Base-by-base conservation (phyloP, 2,888 invertebrate genomes). In the Ceramica pisi region DNA sequence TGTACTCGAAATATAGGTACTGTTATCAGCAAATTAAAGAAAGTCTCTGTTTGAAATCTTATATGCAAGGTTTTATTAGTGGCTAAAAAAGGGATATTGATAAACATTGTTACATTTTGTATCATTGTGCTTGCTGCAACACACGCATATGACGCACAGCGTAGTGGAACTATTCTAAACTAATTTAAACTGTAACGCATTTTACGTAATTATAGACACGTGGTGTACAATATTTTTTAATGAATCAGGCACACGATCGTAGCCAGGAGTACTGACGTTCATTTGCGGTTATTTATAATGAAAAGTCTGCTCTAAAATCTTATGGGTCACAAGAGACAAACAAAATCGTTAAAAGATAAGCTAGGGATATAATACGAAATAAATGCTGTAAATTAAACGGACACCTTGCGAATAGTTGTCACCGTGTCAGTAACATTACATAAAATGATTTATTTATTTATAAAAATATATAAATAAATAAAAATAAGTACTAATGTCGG, bases 271-370 rank as follows among this genome's bases (percentile, higher is more conserved):
- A 56, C 38, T 46, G 26, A 31, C 55, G 23, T 46, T 50, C 16
- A 65, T 51, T 79, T 65, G 23, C 38, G 23, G 50, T 66, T 74
- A 74, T 66, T 66, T 61, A 66, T 56, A 74, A 61, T 19, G n/a
- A 48, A 21, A 75, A 59, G 12, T 51, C 35, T 2, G 12, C 23
- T 57, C 12, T 65, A 23, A n/a, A 55, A 73, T 60, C 5, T 60
- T 62, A 63, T 63, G 53, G 19, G 48, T 79, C 35, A 60, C 62
- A 44, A 53, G 31, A 53, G 59, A 60, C 23, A 35, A 71, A 79
- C 31, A 48, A 55, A 46, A 59, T 72, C 51, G 19, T 44, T 41
- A 57, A 57, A n/a, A 50, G 10, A 51, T 73, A 79, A 44, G 5
- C 46, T 57, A 46, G 38, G 51, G 41, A 31, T 23, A 41, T 46